Evolutionary conservation across 1,140 invertebrate species (phyloP).

Genomic region (Delia radicum): DNA sequence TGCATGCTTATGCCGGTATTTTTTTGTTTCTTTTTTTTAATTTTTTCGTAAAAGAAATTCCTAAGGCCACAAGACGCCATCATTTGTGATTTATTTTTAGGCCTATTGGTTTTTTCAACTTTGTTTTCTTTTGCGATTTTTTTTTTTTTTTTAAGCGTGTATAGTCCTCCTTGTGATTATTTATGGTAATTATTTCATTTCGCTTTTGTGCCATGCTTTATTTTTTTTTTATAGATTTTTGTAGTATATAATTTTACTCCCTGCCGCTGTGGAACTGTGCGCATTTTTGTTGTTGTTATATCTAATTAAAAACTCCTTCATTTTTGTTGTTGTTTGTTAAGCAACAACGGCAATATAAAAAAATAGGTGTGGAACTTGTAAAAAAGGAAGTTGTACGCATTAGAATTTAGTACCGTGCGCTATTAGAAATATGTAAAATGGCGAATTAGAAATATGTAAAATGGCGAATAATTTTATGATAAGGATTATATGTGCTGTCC

Average conservation of each 20-base stretch:
- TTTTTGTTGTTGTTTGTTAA: background rate
- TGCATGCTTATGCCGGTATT: background rate
- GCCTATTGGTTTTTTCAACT: no score
- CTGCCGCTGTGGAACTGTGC: background rate
- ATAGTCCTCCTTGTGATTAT: background rate
- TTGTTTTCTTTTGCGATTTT: no score
- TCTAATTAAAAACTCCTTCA: background rate
- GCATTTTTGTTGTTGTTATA: background rate
- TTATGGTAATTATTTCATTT: background rate
- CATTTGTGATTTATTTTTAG: conserved; percentile 5
- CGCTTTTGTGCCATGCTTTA: background rate
- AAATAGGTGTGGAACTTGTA: background rate
- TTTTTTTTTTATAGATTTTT: background rate
- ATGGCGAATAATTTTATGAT: no score
- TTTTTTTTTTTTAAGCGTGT: background rate
- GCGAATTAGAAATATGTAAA: no score
- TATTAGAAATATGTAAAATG: no score
- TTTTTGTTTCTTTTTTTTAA: background rate
- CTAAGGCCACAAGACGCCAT: background rate
- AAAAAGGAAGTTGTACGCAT: no score
- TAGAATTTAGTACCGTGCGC: no score
- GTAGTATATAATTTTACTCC: background rate
- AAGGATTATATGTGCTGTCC: no score
- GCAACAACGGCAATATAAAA: background rate
- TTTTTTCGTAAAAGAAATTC: background rate